Percentiles rank a stretch among this genome's conserved stretches.
These are phyloP conservation scores for Thereva unica DNA, from an alignment of 2,888 invertebrate species.

Conservation along the genomic window DNA sequence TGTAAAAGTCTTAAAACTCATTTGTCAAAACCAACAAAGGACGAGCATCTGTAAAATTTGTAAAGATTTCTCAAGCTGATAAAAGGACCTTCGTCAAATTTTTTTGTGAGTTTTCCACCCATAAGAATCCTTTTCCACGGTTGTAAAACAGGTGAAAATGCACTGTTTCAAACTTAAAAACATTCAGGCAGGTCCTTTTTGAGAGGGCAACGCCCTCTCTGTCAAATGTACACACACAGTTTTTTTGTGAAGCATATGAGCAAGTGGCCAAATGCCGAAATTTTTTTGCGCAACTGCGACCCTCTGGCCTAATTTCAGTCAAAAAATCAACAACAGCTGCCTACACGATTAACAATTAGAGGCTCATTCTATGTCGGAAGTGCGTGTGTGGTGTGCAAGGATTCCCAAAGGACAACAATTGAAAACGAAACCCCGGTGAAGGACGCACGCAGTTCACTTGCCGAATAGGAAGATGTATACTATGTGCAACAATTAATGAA, in stretches of 20 bases:
- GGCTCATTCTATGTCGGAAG: slow-evolving; percentile 40
- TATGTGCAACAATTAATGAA: not conserved
- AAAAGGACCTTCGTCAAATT: too few relatives aligned
- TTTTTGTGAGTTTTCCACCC: too few relatives aligned
- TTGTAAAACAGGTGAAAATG: too few relatives aligned
- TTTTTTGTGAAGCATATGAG: slow-evolving; percentile 12
- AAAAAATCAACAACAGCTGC: slow-evolving; percentile 40
- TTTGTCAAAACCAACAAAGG: too few relatives aligned
- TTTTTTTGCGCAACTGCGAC: slow-evolving; percentile 7
- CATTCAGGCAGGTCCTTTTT: too few relatives aligned
- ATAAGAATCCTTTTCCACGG: too few relatives aligned
- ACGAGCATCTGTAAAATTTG: too few relatives aligned
- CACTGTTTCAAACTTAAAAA: too few relatives aligned
- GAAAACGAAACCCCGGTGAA: slow-evolving; percentile 24
- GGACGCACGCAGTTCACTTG: slow-evolving; percentile 19
- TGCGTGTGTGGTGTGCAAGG: slow-evolving; percentile 15
- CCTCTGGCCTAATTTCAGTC: slow-evolving; percentile 10
- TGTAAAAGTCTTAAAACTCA: too few relatives aligned
- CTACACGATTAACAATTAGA: slow-evolving; percentile 42
- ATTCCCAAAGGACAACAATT: slow-evolving; percentile 25
- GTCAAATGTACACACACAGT: not conserved
- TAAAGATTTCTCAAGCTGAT: too few relatives aligned
- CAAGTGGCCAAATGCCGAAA: slow-evolving; percentile 11
- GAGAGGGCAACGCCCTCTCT: too few relatives aligned
- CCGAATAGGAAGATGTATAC: slow-evolving; percentile 10